Evolutionary conservation across 2,888 invertebrate genomes (phyloP).

Genomic region (Drymonia ruficornis): DNA sequence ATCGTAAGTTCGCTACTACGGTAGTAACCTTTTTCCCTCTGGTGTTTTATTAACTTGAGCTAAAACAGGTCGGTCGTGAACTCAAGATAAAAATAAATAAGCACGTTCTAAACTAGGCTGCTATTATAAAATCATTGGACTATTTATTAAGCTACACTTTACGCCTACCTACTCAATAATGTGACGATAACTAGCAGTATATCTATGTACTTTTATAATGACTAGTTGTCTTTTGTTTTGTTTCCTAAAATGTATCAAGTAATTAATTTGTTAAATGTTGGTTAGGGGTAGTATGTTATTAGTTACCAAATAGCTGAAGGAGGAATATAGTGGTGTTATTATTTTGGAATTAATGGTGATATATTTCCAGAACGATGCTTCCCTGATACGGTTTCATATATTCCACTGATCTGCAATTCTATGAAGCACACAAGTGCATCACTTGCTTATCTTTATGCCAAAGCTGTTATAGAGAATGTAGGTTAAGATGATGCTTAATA

Average conservation of each 20-base stretch:
- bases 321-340: no score
- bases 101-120: not conserved
- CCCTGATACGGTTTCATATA: not conserved
- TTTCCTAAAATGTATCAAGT: no score
- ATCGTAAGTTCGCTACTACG: not conserved
- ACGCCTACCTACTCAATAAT: no score
- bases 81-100: not conserved
- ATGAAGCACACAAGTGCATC: not conserved
- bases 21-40: not conserved
- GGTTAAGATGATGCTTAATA: not conserved
- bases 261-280: no score
- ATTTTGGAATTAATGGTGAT: no score
- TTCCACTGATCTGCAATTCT: not conserved
- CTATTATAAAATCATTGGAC: not conserved
- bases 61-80: not conserved
- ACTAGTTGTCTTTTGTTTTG: no score
- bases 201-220: no score
- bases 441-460: not conserved
- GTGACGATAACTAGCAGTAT: no score
- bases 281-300: no score
- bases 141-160: not conserved
- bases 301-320: no score
- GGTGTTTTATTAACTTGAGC: slow-evolving; percentile 1
- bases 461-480: not conserved
- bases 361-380: no score